phyloP scores from a whole-genome alignment of 2,888 invertebrate species.

The Eremobia ochroleuca region DNA sequence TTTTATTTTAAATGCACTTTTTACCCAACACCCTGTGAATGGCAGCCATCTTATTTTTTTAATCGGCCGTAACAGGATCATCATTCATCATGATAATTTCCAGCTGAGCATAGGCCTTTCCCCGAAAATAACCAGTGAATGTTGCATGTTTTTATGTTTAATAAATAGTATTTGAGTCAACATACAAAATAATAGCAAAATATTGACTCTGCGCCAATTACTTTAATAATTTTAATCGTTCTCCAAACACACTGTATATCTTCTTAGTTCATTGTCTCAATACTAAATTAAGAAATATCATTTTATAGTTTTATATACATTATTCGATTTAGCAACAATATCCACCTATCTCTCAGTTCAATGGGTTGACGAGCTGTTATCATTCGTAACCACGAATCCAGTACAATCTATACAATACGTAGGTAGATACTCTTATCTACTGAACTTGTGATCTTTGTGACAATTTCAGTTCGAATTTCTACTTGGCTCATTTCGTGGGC shows the following conservation, averaged over 20 bases:
- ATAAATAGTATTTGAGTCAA: neutral
- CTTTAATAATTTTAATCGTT: neutral
- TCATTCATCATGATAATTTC: neutral
- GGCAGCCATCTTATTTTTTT: too few species aligned
- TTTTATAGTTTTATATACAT: conserved; percentile 11
- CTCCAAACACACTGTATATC: neutral
- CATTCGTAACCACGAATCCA: conserved; percentile 71
- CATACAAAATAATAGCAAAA: neutral
- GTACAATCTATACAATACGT: conserved; percentile 66
- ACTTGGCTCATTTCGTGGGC: conserved; percentile 22
- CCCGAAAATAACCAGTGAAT: neutral
- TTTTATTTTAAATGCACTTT: too few species aligned
- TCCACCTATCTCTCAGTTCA: conserved; percentile 62
- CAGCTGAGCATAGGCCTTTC: neutral
- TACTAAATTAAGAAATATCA: conserved; percentile 34
- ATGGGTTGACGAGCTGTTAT: conserved; percentile 80
- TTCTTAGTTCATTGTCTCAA: conserved; percentile 10
- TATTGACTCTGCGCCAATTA: neutral
- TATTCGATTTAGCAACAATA: conserved; percentile 59
- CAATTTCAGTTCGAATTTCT: conserved; percentile 67
- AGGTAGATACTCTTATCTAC: conserved; percentile 67
- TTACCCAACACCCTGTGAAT: too few species aligned
- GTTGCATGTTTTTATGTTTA: neutral
- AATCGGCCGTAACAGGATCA: neutral
- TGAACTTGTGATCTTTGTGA: conserved; percentile 78